A percentile compares a stretch with the other conserved stretches of the same genome.
Conservation (phyloP, 2,888 invertebrate genomes). For the Sipha maydis region DNA sequence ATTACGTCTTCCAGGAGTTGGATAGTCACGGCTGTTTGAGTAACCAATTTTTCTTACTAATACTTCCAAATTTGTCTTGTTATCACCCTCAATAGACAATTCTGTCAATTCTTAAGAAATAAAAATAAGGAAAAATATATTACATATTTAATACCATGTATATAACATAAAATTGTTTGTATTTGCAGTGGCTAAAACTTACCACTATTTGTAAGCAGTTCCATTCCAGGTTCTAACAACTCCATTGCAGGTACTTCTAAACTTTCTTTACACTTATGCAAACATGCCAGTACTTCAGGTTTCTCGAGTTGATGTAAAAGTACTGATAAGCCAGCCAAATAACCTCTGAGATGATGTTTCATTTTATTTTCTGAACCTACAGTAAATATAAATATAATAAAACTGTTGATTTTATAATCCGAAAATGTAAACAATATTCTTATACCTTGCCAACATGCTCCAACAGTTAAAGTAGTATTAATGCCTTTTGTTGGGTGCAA, state of each 20-base stretch:
- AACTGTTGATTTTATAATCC: neutral
- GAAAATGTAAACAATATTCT: neutral
- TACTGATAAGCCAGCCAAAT: slow-evolving; percentile 86
- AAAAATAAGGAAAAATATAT: neutral
- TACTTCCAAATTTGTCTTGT: slow-evolving; percentile 88
- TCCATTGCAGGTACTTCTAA: slow-evolving; percentile 81
- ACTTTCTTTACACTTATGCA: slow-evolving; percentile 85
- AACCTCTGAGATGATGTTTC: slow-evolving; percentile 90
- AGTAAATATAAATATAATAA: slow-evolving; percentile 53
- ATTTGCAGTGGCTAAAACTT: slow-evolving; percentile 59
- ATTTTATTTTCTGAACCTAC: slow-evolving; percentile 87
- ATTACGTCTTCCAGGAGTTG: slow-evolving; percentile 93
- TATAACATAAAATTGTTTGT: neutral
- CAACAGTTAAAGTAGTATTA: slow-evolving; percentile 92
- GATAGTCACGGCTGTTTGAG: slow-evolving; percentile 89
- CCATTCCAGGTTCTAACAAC: slow-evolving; percentile 81
- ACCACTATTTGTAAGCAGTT: slow-evolving; percentile 76
- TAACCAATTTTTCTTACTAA: slow-evolving; percentile 89
- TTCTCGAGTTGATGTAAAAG: slow-evolving; percentile 81
- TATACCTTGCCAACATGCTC: slow-evolving; percentile 97
- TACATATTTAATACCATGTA: neutral
- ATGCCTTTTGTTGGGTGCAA: slow-evolving; percentile 93
- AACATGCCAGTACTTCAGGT: slow-evolving; percentile 78
- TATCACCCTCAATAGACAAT: slow-evolving; percentile 90
- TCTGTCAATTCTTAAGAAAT: slow-evolving; percentile 78